Percentiles rank a stretch among this genome's conserved stretches.
These are phyloP conservation scores for Phocoena sinus DNA, from an alignment of 2,113 vertebrate species.

Conservation along the genomic window DNA sequence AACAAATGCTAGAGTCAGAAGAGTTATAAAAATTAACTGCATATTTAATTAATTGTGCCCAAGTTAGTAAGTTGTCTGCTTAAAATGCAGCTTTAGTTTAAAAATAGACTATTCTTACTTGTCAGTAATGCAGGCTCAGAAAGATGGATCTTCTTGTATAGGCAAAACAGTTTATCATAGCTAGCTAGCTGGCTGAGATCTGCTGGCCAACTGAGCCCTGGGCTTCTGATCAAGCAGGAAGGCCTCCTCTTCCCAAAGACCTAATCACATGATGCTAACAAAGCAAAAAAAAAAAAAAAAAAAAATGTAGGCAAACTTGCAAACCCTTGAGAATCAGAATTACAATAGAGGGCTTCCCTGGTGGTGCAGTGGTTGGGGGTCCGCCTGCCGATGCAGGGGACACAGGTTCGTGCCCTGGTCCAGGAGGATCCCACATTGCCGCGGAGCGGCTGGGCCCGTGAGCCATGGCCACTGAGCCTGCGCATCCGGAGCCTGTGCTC, in stretches of 20 bases:
- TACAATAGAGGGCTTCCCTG: neutral
- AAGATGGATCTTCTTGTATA: neutral
- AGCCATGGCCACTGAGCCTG: too few relatives aligned
- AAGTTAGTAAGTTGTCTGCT: constrained; percentile 58
- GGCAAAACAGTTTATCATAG: neutral
- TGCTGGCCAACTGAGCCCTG: neutral
- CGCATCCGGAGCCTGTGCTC: too few relatives aligned
- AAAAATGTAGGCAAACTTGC: neutral
- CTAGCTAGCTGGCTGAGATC: neutral
- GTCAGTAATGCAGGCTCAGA: neutral
- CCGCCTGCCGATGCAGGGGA: too few relatives aligned
- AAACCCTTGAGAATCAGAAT: neutral
- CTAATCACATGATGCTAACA: neutral
- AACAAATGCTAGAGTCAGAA: neutral
- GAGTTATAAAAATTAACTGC: constrained; percentile 53
- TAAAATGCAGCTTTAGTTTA: neutral
- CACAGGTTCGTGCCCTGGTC: too few relatives aligned
- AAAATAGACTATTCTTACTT: neutral
- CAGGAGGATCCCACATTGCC: too few relatives aligned
- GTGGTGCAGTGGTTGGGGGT: too few relatives aligned
- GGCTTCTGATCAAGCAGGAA: neutral
- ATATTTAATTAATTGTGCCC: constrained; percentile 61
- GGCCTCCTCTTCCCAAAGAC: neutral
- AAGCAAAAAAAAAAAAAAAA: neutral
- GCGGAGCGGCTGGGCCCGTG: too few relatives aligned